phyloP scores from a whole-genome alignment of 1,140 invertebrate genomes.

The Habropoda laboriosa region DNA sequence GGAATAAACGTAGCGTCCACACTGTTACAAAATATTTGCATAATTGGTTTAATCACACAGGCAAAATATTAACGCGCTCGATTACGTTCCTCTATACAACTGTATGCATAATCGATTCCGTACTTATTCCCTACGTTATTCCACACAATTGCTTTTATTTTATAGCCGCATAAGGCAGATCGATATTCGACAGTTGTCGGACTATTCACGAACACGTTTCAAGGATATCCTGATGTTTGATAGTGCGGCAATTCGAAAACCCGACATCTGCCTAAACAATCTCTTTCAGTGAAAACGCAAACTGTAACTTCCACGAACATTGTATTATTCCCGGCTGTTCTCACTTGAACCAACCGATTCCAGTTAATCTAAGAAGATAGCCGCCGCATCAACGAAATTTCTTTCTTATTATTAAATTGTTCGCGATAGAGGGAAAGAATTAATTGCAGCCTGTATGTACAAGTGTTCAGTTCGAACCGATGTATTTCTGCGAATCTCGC shows the following conservation, averaged over 20 bases:
- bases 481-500: constrained; percentile 35
- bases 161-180: constrained; percentile 51
- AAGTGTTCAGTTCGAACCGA: constrained; percentile 8
- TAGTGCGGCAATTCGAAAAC: background rate
- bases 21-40: background rate
- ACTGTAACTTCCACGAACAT: background rate
- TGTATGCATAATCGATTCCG: constrained; percentile 37
- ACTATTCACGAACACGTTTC: constrained; percentile 56
- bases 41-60: background rate
- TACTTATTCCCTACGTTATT: constrained; percentile 12
- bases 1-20: background rate
- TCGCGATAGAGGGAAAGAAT: too few species aligned
- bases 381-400: background rate
- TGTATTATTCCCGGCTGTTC: background rate
- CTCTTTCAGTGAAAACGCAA: background rate
- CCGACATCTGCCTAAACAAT: background rate
- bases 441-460: too few species aligned
- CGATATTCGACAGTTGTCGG: constrained; percentile 56
- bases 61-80: constrained; percentile 2
- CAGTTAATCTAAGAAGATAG: background rate
- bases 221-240: constrained; percentile 52
- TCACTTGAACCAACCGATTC: background rate
- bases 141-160: constrained; percentile 55
- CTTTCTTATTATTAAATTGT: background rate
- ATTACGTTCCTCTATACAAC: constrained; percentile 15